Conservation (phyloP, 2,888 invertebrate species). For the Drosophila tripunctata region DNA sequence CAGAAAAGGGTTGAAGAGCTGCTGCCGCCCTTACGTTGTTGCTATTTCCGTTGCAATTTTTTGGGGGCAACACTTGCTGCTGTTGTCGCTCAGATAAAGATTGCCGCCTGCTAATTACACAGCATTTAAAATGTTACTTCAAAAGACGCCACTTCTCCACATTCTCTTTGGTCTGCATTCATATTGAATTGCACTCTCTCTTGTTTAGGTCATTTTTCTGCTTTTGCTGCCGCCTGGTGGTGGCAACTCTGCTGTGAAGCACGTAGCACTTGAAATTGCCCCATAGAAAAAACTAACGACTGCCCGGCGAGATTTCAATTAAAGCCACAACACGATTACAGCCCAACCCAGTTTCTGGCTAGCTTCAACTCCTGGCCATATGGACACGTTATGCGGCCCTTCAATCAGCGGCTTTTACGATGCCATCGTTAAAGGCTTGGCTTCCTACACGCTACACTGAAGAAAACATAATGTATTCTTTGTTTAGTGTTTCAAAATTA, state of each 20-base stretch:
- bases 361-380: slow-evolving; percentile 30
- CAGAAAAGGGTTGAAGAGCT: not conserved
- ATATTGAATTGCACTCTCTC: slow-evolving; percentile 1
- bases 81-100: slow-evolving; percentile 29
- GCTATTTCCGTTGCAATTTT: slow-evolving; percentile 44
- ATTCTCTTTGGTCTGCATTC: not conserved
- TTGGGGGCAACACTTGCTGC: slow-evolving; percentile 7
- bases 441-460: slow-evolving; percentile 36
- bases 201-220: slow-evolving; percentile 13
- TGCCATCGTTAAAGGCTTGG: slow-evolving; percentile 54
- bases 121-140: slow-evolving; percentile 44
- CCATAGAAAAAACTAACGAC: slow-evolving; percentile 50
- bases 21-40: slow-evolving; percentile 18
- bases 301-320: slow-evolving; percentile 70
- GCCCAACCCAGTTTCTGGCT: slow-evolving; percentile 9
- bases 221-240: not conserved
- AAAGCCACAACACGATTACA: slow-evolving; percentile 53
- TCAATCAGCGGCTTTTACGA: slow-evolving; percentile 57
- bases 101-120: slow-evolving; percentile 62
- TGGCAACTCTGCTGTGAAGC: slow-evolving; percentile 45
- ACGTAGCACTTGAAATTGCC: slow-evolving; percentile 72
- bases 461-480: not conserved
- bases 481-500: too few species aligned
- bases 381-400: slow-evolving; percentile 56
- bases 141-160: slow-evolving; percentile 1